phyloP scores from a whole-genome alignment of 53 echinoderm and acorn worm species.

The Echinometra lucunter region DNA sequence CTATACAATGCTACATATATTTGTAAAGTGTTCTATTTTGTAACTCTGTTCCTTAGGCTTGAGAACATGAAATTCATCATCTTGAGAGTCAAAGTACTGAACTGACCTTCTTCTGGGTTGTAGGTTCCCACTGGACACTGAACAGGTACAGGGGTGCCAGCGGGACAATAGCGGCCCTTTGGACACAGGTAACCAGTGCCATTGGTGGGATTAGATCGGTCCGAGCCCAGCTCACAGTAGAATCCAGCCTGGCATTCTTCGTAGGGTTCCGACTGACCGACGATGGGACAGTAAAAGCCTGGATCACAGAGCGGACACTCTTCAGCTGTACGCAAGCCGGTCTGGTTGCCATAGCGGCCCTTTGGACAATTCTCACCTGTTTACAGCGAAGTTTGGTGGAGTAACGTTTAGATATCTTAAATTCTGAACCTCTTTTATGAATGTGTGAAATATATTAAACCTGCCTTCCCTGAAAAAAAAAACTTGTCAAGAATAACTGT shows the following conservation, averaged over 20 bases:
- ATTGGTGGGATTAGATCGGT: constrained; percentile 83
- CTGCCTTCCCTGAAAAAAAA: no score
- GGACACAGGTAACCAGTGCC: constrained; percentile 91
- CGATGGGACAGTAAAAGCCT: constrained; percentile 85
- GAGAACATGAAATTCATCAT: background rate
- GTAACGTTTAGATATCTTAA: background rate
- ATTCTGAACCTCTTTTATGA: background rate
- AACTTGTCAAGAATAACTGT: no score
- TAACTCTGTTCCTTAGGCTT: no score
- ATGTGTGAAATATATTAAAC: no score
- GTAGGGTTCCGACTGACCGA: constrained; percentile 82
- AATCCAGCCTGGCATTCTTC: constrained; percentile 81
- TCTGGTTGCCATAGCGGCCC: constrained; percentile 95
- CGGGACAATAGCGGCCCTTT: constrained; percentile 89
- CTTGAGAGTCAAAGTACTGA: background rate
- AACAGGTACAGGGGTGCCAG: constrained; percentile 85
- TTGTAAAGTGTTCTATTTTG: no score
- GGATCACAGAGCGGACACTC: constrained; percentile 92
- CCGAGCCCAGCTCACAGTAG: constrained; percentile 93
- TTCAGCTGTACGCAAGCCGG: constrained; percentile 76
- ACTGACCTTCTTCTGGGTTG: constrained; percentile 87
- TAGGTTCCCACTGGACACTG: constrained; percentile 86
- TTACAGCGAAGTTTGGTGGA: background rate
- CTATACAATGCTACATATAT: no score
- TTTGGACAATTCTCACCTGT: constrained; percentile 92